phyloP scores from a whole-genome alignment of 2,797 vertebrate genomes.

The Pseudochromis fuscus region DNA sequence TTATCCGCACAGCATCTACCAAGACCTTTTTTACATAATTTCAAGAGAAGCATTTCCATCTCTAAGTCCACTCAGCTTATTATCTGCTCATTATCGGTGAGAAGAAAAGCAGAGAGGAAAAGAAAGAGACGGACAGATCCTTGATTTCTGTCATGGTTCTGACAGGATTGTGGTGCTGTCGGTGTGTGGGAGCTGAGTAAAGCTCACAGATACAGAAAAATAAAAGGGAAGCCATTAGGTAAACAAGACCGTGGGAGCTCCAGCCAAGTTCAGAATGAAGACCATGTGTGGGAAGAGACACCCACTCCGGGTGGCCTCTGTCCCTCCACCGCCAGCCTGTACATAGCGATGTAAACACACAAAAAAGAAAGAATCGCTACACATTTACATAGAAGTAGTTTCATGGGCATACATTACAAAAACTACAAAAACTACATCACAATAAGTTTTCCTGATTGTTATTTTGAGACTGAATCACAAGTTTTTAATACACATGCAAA shows the following conservation, averaged over 20 bases:
- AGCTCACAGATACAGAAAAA: conserved; percentile 62
- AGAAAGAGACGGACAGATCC: conserved; percentile 8
- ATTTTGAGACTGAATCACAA: too few relatives aligned
- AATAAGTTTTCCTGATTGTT: too few relatives aligned
- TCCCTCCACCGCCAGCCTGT: conserved; percentile 35
- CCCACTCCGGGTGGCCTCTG: conserved; percentile 69
- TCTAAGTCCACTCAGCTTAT: conserved; percentile 49
- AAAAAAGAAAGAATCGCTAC: background rate
- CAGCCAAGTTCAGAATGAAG: conserved; percentile 64
- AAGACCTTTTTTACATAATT: conserved; percentile 57
- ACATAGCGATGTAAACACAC: conserved; percentile 38
- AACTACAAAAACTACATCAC: too few relatives aligned
- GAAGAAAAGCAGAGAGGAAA: conserved; percentile 8
- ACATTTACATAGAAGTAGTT: conserved; percentile 4
- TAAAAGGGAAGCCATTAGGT: conserved; percentile 65
- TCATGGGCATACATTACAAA: background rate
- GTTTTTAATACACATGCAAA: too few relatives aligned
- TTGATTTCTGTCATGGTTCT: conserved; percentile 46
- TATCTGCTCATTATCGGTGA: conserved; percentile 44
- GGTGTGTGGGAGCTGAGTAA: conserved; percentile 68
- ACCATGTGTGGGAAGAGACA: conserved; percentile 74
- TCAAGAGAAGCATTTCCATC: conserved; percentile 62
- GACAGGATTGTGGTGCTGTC: conserved; percentile 58
- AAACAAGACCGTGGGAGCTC: conserved; percentile 65
- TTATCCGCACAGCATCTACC: conserved; percentile 23